A percentile compares a stretch with the other conserved stretches of the same genome.
Conservation (phyloP, 2,113 vertebrate genomes). For the Psophia crepitans region DNA sequence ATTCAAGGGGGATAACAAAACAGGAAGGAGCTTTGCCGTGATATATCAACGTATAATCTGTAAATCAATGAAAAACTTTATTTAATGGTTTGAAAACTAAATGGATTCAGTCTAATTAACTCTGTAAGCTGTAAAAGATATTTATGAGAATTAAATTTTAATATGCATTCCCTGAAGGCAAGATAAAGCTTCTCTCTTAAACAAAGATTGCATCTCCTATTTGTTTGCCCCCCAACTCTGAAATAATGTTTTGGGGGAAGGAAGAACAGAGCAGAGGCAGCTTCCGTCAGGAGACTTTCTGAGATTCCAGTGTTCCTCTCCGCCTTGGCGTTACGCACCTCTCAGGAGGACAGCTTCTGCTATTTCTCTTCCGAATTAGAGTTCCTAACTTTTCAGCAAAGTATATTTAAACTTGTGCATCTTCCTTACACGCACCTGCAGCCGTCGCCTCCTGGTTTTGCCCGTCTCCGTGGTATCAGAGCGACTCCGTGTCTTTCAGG, state of each 20-base stretch:
- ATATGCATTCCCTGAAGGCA: background rate
- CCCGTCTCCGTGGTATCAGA: fast-evolving
- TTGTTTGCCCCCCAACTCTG: background rate
- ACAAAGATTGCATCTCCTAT: background rate
- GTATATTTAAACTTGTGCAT: fast-evolving
- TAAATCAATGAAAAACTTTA: slow-evolving; percentile 53
- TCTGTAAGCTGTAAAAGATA: slow-evolving; percentile 36
- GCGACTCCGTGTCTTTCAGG: fast-evolving
- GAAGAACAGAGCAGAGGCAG: background rate
- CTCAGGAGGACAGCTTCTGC: background rate
- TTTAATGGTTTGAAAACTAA: slow-evolving; percentile 50
- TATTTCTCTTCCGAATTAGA: fast-evolving
- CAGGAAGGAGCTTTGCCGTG: background rate
- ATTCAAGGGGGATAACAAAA: background rate
- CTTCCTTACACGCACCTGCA: fast-evolving
- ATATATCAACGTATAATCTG: slow-evolving; percentile 39
- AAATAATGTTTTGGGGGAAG: fast-evolving
- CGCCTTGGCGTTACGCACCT: fast-evolving
- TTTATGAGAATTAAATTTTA: slow-evolving; percentile 59
- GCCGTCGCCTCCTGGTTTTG: fast-evolving
- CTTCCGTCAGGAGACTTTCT: background rate
- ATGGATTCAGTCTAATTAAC: slow-evolving; percentile 54
- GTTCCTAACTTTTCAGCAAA: background rate
- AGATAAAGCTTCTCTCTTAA: background rate
- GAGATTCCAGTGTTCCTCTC: fast-evolving